These are phyloP conservation scores for Glyphotaelius pellucidus DNA, from an alignment of 2,888 invertebrate genomes.

Conservation along the genomic window DNA sequence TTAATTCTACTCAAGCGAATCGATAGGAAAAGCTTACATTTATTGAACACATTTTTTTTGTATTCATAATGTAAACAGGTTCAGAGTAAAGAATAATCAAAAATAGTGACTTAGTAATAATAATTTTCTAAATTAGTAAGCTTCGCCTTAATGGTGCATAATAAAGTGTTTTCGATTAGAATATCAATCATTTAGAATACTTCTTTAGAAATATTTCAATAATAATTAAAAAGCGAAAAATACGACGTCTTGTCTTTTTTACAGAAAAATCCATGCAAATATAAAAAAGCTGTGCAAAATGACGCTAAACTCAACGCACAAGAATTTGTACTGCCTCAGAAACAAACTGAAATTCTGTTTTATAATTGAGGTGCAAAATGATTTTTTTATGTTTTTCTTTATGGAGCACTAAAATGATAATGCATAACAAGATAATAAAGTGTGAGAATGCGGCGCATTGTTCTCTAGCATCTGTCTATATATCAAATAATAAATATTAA, in stretches of 20 bases:
- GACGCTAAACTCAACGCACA: background rate
- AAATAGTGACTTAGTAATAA: no score
- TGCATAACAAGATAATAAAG: background rate
- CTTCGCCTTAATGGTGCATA: no score
- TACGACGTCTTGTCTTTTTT: background rate
- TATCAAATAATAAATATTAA: background rate
- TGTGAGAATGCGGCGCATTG: slow-evolving; percentile 8
- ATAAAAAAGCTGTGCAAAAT: background rate
- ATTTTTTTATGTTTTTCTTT: background rate
- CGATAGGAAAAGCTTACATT: no score
- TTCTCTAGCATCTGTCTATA: background rate
- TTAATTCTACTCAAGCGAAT: no score
- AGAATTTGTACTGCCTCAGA: no score
- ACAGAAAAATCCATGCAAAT: background rate
- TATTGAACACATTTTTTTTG: no score
- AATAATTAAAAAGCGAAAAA: background rate
- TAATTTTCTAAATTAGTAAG: no score
- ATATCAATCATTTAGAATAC: background rate
- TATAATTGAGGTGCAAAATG: background rate
- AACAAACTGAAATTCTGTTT: background rate
- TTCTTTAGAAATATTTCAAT: background rate
- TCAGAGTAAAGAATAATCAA: no score
- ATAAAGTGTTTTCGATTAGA: background rate
- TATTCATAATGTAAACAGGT: no score
- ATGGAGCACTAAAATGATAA: background rate